Percentiles rank a stretch among this genome's conserved stretches.
Evolutionary conservation across 2,888 invertebrate species (phyloP).

Genomic region (Stegana nigrithorax): DNA sequence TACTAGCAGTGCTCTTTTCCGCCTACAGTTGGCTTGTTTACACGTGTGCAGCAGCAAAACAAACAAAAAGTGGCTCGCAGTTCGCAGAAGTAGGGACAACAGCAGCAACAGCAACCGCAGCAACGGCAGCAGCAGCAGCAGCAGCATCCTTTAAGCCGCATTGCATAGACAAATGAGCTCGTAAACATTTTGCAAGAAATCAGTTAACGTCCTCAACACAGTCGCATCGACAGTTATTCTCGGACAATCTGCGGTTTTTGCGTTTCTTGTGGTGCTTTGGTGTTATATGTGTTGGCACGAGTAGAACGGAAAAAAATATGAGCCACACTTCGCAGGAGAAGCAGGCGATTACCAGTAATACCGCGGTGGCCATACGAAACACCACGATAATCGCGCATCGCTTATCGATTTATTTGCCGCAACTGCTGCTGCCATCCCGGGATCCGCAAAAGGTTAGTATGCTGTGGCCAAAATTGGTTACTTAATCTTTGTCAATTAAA

Average conservation of each 20-base stretch:
- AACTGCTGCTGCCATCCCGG: conserved; percentile 59
- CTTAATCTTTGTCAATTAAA: no score
- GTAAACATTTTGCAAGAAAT: neutral
- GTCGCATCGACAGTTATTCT: conserved; percentile 37
- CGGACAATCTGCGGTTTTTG: neutral
- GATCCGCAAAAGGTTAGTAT: conserved; percentile 77
- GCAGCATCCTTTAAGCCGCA: neutral
- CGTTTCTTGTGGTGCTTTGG: no score
- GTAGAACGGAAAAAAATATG: neutral
- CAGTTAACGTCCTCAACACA: conserved; percentile 15
- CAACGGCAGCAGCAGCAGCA: conserved; percentile 35
- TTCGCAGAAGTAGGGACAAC: conserved; percentile 24
- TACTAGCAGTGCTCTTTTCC: conserved; percentile 44
- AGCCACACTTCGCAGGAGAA: conserved; percentile 10
- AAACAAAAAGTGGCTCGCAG: conserved; percentile 3
- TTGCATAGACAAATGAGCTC: neutral
- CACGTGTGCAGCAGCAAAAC: neutral
- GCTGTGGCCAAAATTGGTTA: no score
- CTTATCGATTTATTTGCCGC: conserved; percentile 75
- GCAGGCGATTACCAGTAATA: conserved; percentile 46
- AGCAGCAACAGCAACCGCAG: conserved; percentile 30
- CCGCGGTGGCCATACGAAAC: conserved; percentile 63
- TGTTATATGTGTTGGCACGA: no score
- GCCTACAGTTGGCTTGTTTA: conserved; percentile 42
- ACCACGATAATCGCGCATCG: conserved; percentile 74